Percentiles rank a stretch among this genome's conserved stretches.
These are phyloP conservation scores for Bubalus kerabau DNA, from an alignment of 2,113 vertebrate species.

Conservation along the genomic window DNA sequence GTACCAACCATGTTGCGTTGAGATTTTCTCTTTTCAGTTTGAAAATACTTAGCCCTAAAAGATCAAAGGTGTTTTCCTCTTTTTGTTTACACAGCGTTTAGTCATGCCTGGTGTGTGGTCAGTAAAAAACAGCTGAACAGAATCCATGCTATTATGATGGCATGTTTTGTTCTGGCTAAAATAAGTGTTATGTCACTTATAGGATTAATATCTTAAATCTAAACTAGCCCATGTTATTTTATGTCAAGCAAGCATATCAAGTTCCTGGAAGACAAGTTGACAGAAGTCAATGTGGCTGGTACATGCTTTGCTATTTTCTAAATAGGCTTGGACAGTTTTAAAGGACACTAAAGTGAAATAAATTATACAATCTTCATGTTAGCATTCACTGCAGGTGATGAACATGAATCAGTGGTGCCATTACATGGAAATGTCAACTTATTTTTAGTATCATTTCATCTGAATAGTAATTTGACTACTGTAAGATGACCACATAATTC, in stretches of 20 bases:
- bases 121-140: not conserved
- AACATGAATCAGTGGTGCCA: not conserved
- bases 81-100: not conserved
- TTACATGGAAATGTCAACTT: slow-evolving; percentile 32
- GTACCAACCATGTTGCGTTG: not conserved
- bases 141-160: not conserved
- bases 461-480: slow-evolving; percentile 15
- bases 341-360: not conserved
- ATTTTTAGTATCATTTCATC: slow-evolving; percentile 34
- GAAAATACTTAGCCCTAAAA: not conserved
- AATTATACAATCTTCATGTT: not conserved
- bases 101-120: not conserved
- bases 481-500: slow-evolving; percentile 25
- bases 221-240: not conserved
- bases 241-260: not conserved
- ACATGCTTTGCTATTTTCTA: not conserved
- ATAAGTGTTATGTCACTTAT: slow-evolving; percentile 20
- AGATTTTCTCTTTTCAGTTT: not conserved
- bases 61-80: not conserved
- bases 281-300: not conserved
- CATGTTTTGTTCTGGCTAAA: slow-evolving; percentile 8
- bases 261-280: not conserved
- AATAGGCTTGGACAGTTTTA: slow-evolving; percentile 8
- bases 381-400: not conserved
- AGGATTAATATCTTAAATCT: not conserved